Conservation (phyloP, 2,113 vertebrate genomes). For the Morone chrysops region DNA sequence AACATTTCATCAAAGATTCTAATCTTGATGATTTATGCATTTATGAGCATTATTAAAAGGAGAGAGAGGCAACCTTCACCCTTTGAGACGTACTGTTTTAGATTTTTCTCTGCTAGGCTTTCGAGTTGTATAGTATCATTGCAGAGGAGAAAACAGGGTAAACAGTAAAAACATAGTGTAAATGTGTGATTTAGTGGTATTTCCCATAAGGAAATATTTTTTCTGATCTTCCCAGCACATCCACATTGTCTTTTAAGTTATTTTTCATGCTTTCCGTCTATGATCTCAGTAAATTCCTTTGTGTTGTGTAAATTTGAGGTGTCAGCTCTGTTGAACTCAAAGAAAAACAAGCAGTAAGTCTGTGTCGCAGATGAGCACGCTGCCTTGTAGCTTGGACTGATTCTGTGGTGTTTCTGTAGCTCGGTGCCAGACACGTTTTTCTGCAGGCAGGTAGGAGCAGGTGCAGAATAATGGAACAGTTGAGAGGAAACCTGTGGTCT, state of each 20-base stretch:
- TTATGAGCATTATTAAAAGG: neutral
- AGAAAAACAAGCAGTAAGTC: conserved; percentile 4
- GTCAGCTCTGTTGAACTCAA: neutral
- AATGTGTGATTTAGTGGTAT: neutral
- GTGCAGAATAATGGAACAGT: conserved; percentile 14
- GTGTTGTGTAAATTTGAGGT: neutral
- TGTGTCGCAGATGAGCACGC: conserved; percentile 4
- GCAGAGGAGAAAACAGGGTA: neutral
- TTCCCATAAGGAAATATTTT: neutral
- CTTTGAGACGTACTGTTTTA: neutral
- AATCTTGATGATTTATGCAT: neutral
- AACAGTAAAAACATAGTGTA: neutral
- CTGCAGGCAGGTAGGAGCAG: conserved; percentile 13
- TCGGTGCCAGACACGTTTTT: neutral
- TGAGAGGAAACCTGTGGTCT: neutral
- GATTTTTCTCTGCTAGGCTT: neutral
- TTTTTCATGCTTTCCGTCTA: neutral
- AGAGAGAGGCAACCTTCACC: neutral
- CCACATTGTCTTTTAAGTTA: neutral
- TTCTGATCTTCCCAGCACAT: neutral
- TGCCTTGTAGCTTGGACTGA: neutral
- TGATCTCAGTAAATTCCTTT: neutral
- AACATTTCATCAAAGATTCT: neutral
- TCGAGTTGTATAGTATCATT: neutral
- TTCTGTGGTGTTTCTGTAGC: neutral